Conservation (phyloP, 2,888 invertebrate genomes). For the Argynnis bischoffii region DNA sequence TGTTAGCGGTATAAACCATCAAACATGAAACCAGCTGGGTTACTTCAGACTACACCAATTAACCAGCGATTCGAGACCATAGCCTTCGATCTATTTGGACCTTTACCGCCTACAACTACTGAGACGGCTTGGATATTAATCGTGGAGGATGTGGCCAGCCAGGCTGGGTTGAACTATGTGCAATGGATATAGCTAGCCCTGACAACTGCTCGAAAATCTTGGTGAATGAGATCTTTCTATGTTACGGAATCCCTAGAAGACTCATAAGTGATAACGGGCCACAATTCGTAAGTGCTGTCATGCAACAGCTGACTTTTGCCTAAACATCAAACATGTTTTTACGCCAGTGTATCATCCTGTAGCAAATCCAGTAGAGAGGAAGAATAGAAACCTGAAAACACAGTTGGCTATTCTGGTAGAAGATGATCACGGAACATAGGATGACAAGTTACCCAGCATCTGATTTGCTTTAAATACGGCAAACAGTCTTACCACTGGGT, state of each 20-base stretch:
- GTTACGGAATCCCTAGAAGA: slow-evolving; percentile 39
- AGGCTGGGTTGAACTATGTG: slow-evolving; percentile 53
- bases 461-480: slow-evolving; percentile 58
- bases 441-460: slow-evolving; percentile 47
- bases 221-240: slow-evolving; percentile 45
- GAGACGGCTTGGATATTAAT: slow-evolving; percentile 36
- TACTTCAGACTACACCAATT: slow-evolving; percentile 35
- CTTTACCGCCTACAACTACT: slow-evolving; percentile 26
- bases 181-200: slow-evolving; percentile 46
- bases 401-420: slow-evolving; percentile 35
- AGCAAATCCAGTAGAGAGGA: slow-evolving; percentile 38
- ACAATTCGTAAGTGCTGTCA: slow-evolving; percentile 37
- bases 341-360: slow-evolving; percentile 38
- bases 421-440: slow-evolving; percentile 47
- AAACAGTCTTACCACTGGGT: slow-evolving; percentile 23
- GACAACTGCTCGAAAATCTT: slow-evolving; percentile 46
- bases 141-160: slow-evolving; percentile 39
- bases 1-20: slow-evolving; percentile 38
- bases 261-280: slow-evolving; percentile 37
- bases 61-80: slow-evolving; percentile 37
- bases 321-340: slow-evolving; percentile 45
- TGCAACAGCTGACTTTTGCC: slow-evolving; percentile 42
- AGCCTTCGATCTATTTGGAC: slow-evolving; percentile 40
- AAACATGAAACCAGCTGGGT: slow-evolving; percentile 37
- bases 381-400: slow-evolving; percentile 40